These are phyloP conservation scores for Aplysia californica DNA, from an alignment of 1,140 invertebrate species.

Conservation along the genomic window DNA sequence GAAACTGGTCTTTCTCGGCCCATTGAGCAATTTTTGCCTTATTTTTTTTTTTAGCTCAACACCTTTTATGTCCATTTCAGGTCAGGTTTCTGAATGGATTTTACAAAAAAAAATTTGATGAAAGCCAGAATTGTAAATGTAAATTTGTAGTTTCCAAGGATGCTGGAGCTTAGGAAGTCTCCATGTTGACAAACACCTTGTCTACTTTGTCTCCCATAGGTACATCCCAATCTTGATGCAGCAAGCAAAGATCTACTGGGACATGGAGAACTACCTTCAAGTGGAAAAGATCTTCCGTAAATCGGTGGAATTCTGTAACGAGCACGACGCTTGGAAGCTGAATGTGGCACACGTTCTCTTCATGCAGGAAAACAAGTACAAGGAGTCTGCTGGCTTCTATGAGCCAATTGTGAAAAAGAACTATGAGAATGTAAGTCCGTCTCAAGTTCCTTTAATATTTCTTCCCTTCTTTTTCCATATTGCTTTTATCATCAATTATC, in stretches of 20 bases:
- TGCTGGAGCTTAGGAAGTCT: too few species aligned
- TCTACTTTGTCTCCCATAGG: too few species aligned
- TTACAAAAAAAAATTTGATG: too few species aligned
- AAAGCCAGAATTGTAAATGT: too few species aligned
- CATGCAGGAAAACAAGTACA: constrained; percentile 99
- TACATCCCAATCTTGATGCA: constrained; percentile 97
- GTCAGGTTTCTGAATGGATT: too few species aligned
- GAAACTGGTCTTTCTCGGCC: neutral
- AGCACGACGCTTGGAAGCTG: constrained; percentile 96
- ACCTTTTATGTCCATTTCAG: too few species aligned
- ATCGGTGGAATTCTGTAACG: constrained; percentile 97
- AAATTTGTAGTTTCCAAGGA: too few species aligned
- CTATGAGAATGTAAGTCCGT: constrained; percentile 82
- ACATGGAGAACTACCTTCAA: constrained; percentile 93
- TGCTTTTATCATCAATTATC: too few species aligned
- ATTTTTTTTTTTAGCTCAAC: too few species aligned
- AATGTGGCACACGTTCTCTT: constrained; percentile 99
- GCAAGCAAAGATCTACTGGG: constrained; percentile 99
- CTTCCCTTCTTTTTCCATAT: too few species aligned
- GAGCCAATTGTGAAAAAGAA: constrained; percentile 98
- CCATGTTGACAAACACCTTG: too few species aligned
- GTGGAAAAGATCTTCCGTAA: constrained; percentile 77
- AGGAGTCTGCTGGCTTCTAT: constrained; percentile 98
- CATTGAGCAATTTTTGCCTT: neutral
- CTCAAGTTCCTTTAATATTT: too few species aligned